Conservation (phyloP, 2,888 invertebrate species). For the Oscheius onirici region DNA sequence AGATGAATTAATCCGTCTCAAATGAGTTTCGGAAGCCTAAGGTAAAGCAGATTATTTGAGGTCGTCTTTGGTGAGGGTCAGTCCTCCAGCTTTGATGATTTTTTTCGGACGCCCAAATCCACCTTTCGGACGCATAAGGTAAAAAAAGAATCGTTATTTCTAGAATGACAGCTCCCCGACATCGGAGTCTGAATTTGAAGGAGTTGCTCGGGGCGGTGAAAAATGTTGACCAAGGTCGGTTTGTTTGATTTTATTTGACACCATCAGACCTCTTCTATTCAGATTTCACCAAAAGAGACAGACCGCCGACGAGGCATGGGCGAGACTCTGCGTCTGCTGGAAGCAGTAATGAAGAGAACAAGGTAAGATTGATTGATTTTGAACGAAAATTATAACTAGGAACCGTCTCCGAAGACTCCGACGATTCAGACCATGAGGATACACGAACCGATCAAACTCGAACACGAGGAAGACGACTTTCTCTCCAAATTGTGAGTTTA, state of each 20-base stretch:
- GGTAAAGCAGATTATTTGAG: no score
- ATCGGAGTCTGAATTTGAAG: constrained; percentile 39
- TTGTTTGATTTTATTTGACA: background rate
- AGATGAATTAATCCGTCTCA: no score
- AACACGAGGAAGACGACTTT: constrained; percentile 20
- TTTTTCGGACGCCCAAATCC: no score
- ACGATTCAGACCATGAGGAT: constrained; percentile 1
- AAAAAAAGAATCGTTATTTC: background rate
- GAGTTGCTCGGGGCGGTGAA: constrained; percentile 36
- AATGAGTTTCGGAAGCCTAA: no score
- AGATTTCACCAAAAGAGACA: background rate
- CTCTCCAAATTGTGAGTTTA: constrained; percentile 22
- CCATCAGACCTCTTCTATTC: background rate
- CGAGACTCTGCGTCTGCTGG: constrained; percentile 37
- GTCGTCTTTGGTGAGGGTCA: no score
- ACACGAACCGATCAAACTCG: background rate
- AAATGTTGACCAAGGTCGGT: background rate
- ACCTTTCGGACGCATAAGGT: background rate
- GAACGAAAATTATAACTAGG: background rate
- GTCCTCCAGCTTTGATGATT: background rate
- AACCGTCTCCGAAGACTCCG: constrained; percentile 1
- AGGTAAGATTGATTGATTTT: constrained; percentile 21
- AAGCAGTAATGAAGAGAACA: constrained; percentile 45
- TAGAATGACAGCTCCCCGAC: constrained; percentile 1
- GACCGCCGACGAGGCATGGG: constrained; percentile 50